A percentile compares a stretch with the other conserved stretches of the same genome.
Evolutionary conservation across 2,888 invertebrate species (phyloP).

Genomic region (Diarsia dahlii): DNA sequence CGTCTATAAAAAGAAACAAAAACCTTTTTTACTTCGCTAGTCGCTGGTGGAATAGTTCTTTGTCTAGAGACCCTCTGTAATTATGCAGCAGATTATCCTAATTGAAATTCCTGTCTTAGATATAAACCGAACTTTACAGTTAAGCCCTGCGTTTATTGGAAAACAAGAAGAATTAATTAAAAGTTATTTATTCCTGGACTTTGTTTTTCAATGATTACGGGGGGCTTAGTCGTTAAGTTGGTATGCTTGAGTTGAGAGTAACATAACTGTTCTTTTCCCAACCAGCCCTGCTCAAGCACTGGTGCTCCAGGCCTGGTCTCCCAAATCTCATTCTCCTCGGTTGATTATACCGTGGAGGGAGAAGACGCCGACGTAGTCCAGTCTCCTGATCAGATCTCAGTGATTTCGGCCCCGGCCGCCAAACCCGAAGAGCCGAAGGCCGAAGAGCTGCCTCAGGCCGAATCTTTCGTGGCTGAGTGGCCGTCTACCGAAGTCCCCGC

Average conservation of each 20-base stretch:
- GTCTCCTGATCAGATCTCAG: conserved; percentile 93
- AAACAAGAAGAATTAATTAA: background rate
- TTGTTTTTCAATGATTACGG: background rate
- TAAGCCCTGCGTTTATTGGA: background rate
- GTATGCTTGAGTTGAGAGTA: background rate
- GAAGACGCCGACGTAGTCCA: conserved; percentile 93
- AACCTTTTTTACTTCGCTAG: background rate
- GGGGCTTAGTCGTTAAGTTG: background rate
- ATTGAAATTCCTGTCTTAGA: background rate
- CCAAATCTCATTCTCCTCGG: conserved; percentile 98
- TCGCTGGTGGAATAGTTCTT: background rate
- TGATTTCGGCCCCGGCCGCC: conserved; percentile 91
- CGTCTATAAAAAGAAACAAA: background rate
- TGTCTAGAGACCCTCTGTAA: background rate
- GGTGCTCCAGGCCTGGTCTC: conserved; percentile 92
- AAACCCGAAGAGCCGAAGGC: conserved; percentile 82
- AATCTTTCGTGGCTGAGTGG: conserved; percentile 54
- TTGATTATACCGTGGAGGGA: conserved; percentile 97
- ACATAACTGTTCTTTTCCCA: conserved; percentile 12
- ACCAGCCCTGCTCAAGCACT: conserved; percentile 76
- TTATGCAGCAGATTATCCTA: background rate
- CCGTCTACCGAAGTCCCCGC: conserved; percentile 15
- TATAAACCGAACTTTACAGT: background rate
- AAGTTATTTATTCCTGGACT: background rate
- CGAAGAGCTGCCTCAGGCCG: conserved; percentile 47